Evolutionary conservation across 2,888 invertebrate species (phyloP), one percentile per base, ranked within the genome.

Genomic region (Drosophila greeni): DNA sequence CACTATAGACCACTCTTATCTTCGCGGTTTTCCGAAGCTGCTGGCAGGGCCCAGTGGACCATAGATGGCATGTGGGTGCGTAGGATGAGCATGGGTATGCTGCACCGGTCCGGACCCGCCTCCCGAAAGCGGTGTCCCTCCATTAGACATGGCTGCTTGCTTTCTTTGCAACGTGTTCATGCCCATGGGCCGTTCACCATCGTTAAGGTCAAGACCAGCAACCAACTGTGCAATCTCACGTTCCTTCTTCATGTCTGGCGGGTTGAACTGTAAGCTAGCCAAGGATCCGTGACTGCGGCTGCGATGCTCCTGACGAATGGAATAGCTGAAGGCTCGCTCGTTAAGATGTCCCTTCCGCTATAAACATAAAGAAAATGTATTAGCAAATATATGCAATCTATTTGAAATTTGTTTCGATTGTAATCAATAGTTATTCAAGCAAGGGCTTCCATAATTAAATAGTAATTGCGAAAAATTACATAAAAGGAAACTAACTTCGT

Each of bases 171-270:
- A 67, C n/a, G 88, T 86, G 12, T 85, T 89, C 73, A 94, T 93
- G 3, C 82, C 78, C 76, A 84, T 76, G 1, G 81, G 75, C 3
- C 85, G 84, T n/a, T 86, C 82, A 66, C 95, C 95, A 1, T 94
- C 94, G 45, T 94, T 93, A 54, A 97, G 90, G 85, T 94, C 95
- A 78, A 97, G 90, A 20, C 96, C 97, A n/a, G 96, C 95, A 71
- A 97, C 95, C 92, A 97, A 92, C 90, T 97, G 97, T 89, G 96
- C 95, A 75, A 97, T 96, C 90, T 97, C 96, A 4, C 96, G 91
- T 88, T 96, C 96, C 87, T 96, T 96, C 88, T 96, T 95, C 87
- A 94, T 91, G 85, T 95, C 95, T 72, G 95, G 94, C 73, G 94
- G 94, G 77, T 94, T 95, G 89, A 97, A 97, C 87, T 96, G 96